Base-by-base conservation (phyloP, 2,113 vertebrate genomes). In the Gadus macrocephalus region DNA sequence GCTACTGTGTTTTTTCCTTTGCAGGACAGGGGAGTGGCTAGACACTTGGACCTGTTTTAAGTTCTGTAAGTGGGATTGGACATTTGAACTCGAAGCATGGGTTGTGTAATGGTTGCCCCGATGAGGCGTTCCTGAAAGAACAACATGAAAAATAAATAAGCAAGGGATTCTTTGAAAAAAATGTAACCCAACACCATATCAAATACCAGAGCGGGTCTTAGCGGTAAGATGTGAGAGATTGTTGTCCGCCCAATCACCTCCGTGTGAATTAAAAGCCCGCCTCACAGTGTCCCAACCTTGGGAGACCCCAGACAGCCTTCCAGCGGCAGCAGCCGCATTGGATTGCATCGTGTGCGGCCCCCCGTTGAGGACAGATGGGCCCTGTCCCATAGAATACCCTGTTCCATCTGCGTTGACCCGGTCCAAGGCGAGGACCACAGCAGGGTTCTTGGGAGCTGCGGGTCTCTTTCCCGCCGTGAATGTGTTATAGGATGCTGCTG, bases 241-340 rank as follows among this genome's bases (percentile, higher is more conserved):
- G 67, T 53, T 62, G 49, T 71, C 73, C 42, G 25, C 65, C 60
- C 49, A 68, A 86, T 87, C 56, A 91, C 92, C 86, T 88, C 86
- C 88, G 6, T 89, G 89, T 74, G 90, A 81, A 76, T 88, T 83
- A 68, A 91, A 88, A 64, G 86, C 53, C 11, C 88, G 88, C 63
- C 91, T 91, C 66, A 91, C 88, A 1, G 88, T 86, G 61, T 89
- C 88, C 89, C 92, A 92, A 62, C 92, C 91, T 60, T 88, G 89
- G 16, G 87, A 83, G 16, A 71, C 73, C 17, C 84, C 83, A 53
- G 77, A 74, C 56, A 87, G 75, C 61, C 71, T 88, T 89, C 16
- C 71, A 14, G 42, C 78, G 4, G 69, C 31, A 35, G 31, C 31
- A 35, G 31, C 6, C 8, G 70, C 72, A 53, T 70, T 38, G 19